Evolutionary conservation across 2,113 vertebrate species (phyloP).

Genomic region (Dipodomys spectabilis): DNA sequence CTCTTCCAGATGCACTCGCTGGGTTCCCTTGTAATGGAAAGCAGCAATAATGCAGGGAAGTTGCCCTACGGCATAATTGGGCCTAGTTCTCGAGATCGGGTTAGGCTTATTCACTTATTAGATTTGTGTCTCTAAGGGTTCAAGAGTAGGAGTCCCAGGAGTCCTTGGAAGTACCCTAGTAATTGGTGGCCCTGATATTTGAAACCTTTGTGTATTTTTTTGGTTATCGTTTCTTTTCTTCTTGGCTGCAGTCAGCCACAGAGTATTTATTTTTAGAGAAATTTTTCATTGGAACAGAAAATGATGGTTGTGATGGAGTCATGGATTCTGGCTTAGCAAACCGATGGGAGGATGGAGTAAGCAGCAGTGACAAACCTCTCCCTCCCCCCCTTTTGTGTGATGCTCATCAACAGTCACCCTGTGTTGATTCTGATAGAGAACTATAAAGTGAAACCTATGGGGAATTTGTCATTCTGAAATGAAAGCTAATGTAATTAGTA

Average conservation of each 20-base stretch:
- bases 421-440: conserved; percentile 89
- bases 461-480: conserved; percentile 92
- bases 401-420: conserved; percentile 88
- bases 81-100: conserved; percentile 89
- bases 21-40: conserved; percentile 91
- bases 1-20: conserved; percentile 89
- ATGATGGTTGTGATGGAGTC: conserved; percentile 88
- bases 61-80: conserved; percentile 89
- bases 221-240: conserved; percentile 87
- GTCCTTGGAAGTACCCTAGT: conserved; percentile 88
- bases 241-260: conserved; percentile 85
- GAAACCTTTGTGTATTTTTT: conserved; percentile 89
- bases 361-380: conserved; percentile 55
- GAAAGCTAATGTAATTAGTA: conserved; percentile 94
- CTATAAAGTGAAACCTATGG: conserved; percentile 91
- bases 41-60: conserved; percentile 89
- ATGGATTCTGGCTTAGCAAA: conserved; percentile 88
- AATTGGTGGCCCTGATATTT: conserved; percentile 91
- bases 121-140: conserved; percentile 89
- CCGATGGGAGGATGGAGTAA: conserved; percentile 85
- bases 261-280: conserved; percentile 89
- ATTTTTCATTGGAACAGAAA: conserved; percentile 88
- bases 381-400: conserved; percentile 68
- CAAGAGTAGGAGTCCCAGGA: conserved; percentile 87
- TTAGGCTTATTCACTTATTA: conserved; percentile 91